These are phyloP conservation scores for Serripes groenlandicus DNA, from an alignment of 2,888 invertebrate genomes.

Conservation along the genomic window DNA sequence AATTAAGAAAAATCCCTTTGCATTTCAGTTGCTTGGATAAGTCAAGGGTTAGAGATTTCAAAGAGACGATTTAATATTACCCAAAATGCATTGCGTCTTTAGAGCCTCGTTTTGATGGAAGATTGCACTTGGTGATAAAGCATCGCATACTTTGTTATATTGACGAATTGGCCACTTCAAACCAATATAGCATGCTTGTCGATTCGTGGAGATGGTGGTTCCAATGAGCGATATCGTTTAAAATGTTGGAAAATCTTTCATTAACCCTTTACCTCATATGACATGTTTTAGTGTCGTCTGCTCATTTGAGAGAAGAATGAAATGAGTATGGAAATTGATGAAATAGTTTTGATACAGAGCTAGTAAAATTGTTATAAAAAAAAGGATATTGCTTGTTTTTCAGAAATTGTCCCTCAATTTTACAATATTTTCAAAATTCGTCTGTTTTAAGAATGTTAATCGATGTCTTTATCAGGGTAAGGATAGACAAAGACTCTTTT, in stretches of 20 bases:
- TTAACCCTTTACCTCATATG: too few species aligned
- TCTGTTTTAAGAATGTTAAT: background rate
- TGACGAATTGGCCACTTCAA: background rate
- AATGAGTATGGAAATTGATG: too few species aligned
- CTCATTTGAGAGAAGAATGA: too few species aligned
- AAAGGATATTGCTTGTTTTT: background rate
- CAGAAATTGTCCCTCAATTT: background rate
- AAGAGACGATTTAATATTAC: too few species aligned
- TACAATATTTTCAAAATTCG: background rate
- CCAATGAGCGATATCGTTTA: constrained; percentile 3
- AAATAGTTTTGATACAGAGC: too few species aligned
- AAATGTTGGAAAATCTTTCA: constrained; percentile 9
- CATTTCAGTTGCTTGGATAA: too few species aligned
- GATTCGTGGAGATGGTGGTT: background rate
- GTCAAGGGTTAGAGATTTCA: too few species aligned
- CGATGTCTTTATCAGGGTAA: background rate
- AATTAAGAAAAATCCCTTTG: too few species aligned
- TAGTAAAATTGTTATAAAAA: background rate
- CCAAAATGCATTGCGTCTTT: too few species aligned
- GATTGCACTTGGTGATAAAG: too few species aligned
- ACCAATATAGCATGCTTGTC: background rate
- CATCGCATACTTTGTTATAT: background rate
- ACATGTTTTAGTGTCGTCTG: too few species aligned
- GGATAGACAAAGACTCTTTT: background rate
- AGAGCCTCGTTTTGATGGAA: too few species aligned